phyloP scores from a whole-genome alignment of 2,888 invertebrate genomes.

The Gibbula magus region DNA sequence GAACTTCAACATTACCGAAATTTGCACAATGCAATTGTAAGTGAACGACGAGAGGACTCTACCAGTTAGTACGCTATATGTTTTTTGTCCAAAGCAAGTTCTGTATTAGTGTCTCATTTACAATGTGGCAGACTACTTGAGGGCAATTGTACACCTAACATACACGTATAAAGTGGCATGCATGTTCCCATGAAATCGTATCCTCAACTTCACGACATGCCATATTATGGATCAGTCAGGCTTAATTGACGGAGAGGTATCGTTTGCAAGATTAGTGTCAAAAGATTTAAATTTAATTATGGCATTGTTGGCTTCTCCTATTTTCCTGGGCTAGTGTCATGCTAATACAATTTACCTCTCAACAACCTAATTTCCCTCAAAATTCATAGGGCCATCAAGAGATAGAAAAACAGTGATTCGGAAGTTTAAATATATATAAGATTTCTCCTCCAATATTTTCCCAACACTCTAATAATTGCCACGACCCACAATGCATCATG shows the following conservation, averaged over 20 bases:
- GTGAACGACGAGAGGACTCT: too few species aligned
- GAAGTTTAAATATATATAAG: conserved; percentile 20
- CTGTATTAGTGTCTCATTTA: too few species aligned
- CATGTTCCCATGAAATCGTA: not conserved
- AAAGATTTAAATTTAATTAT: conserved; percentile 24
- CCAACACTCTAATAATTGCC: conserved; percentile 25
- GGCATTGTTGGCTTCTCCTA: conserved; percentile 14
- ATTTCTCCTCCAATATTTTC: conserved; percentile 27
- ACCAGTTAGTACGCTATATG: too few species aligned
- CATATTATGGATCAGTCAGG: not conserved
- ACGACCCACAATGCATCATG: conserved; percentile 5
- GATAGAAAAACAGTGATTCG: conserved; percentile 21
- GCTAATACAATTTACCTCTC: conserved; percentile 3
- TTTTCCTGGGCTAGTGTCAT: not conserved
- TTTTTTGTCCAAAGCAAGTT: too few species aligned
- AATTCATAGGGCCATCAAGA: conserved; percentile 18
- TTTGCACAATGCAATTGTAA: too few species aligned
- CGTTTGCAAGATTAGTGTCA: conserved; percentile 24
- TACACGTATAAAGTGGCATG: not conserved
- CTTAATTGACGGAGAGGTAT: conserved; percentile 7
- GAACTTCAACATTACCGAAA: too few species aligned
- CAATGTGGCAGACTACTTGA: too few species aligned
- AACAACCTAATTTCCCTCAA: not conserved
- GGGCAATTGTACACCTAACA: not conserved
- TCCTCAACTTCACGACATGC: not conserved